These are phyloP conservation scores for Triplophysa rosa DNA, from an alignment of 2,113 vertebrate species.

Conservation along the genomic window DNA sequence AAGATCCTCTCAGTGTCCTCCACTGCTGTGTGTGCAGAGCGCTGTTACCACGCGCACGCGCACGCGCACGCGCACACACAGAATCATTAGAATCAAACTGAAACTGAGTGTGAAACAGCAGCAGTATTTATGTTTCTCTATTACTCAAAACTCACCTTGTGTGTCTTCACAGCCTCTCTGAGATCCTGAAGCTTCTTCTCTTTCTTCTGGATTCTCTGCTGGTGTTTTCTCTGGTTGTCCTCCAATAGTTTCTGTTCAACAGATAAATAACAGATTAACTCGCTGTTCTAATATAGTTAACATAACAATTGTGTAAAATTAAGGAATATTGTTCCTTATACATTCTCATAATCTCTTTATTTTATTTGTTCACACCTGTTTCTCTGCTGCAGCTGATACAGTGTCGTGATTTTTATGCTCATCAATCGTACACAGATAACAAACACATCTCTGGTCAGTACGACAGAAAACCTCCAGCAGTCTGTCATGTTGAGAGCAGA, in stretches of 20 bases:
- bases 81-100: too few species aligned
- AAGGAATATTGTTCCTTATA: too few species aligned
- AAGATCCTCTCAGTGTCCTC: background rate
- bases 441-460: background rate
- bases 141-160: background rate
- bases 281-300: too few species aligned
- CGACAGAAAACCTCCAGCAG: background rate
- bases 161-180: background rate
- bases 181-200: background rate
- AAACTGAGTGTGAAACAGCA: too few species aligned
- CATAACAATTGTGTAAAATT: too few species aligned
- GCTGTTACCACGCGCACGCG: background rate
- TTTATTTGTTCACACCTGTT: too few species aligned
- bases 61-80: too few species aligned
- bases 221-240: background rate
- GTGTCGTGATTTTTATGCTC: constrained; percentile 2
- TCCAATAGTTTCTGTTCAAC: background rate
- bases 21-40: background rate
- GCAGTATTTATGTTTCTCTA: too few species aligned
- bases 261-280: background rate
- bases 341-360: too few species aligned
- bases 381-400: background rate
- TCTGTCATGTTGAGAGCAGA: background rate
- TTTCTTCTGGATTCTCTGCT: background rate
- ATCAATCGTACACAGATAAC: background rate